Evolutionary conservation across 2,797 vertebrate species (phyloP).

Genomic region (Tenualosa ilisha): DNA sequence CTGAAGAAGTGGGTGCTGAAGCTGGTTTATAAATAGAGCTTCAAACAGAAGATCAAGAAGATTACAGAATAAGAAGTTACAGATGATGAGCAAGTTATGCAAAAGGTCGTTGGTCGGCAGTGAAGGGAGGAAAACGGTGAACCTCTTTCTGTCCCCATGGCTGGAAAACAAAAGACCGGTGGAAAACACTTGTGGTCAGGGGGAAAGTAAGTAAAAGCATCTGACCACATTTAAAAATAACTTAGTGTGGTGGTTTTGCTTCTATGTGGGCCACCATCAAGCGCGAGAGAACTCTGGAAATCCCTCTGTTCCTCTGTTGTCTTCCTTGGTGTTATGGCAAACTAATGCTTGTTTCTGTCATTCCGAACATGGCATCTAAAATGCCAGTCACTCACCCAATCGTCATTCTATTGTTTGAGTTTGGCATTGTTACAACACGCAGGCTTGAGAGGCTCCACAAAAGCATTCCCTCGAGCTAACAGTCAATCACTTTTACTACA

Average conservation of each 20-base stretch:
- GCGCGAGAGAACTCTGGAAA: neutral
- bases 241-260: neutral
- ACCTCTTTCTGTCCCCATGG: neutral
- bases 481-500: conserved; percentile 76
- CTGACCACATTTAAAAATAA: neutral
- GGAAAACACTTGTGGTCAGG: conserved; percentile 1
- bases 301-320: neutral
- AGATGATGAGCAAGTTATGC: neutral
- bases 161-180: conserved; percentile 3
- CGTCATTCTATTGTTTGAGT: conserved; percentile 8
- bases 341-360: conserved; percentile 11
- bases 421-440: neutral
- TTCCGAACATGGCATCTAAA: neutral
- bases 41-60: neutral
- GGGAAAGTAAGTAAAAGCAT: conserved; percentile 1
- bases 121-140: neutral
- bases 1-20: conserved; percentile 1
- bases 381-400: neutral
- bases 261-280: neutral
- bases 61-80: conserved; percentile 7
- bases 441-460: neutral
- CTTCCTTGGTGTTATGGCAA: neutral
- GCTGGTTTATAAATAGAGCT: neutral
- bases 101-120: neutral
- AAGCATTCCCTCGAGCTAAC: conserved; percentile 35